phyloP scores from a whole-genome alignment of 2,113 vertebrate genomes.

The Melozone crissalis region DNA sequence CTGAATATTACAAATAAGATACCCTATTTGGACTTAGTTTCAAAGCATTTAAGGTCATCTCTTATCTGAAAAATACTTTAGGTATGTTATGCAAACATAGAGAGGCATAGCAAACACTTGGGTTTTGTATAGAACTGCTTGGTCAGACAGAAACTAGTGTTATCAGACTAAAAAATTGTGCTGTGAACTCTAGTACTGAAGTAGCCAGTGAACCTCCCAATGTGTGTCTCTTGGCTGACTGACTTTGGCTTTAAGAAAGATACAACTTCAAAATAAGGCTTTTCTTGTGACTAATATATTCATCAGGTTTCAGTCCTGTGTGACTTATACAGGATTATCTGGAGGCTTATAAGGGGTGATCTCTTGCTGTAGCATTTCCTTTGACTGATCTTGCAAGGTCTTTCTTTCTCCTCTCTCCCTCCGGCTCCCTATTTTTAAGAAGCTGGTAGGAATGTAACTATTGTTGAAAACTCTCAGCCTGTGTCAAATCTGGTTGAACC shows the following conservation, averaged over 20 bases:
- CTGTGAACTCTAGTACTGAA: neutral
- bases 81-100: neutral
- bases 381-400: neutral
- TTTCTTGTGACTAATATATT: conserved; percentile 9
- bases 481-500: conserved; percentile 11
- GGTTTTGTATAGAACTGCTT: neutral
- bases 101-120: neutral
- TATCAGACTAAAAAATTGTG: neutral
- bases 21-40: neutral
- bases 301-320: neutral
- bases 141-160: neutral
- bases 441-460: neutral
- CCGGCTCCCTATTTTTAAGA: neutral
- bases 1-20: neutral
- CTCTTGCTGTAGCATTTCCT: neutral
- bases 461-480: conserved; percentile 26
- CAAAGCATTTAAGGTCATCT: neutral
- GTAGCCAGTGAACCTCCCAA: neutral
- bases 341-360: neutral
- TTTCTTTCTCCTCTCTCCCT: neutral
- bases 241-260: neutral
- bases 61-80: neutral
- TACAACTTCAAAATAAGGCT: conserved; percentile 14
- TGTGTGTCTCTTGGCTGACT: neutral
- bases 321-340: neutral